Conservation (phyloP, 2,888 invertebrate species). For the Trisateles emortualis region DNA sequence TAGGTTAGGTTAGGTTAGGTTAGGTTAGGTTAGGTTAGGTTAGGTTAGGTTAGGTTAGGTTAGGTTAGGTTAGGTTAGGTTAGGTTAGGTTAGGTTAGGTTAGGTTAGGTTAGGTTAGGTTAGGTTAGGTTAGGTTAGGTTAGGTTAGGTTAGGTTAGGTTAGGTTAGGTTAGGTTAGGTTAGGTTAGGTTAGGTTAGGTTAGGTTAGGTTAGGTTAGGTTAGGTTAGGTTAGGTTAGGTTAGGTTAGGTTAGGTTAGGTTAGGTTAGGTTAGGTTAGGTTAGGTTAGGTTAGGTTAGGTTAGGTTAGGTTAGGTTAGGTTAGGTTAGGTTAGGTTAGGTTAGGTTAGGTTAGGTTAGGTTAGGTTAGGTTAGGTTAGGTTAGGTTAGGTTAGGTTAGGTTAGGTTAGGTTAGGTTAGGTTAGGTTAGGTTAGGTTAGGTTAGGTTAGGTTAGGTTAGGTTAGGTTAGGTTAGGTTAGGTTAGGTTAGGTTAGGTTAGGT, state of each 20-base stretch:
- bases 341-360: background rate
- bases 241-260: slow-evolving; percentile 2
- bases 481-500: background rate
- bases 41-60: slow-evolving; percentile 2
- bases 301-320: slow-evolving; percentile 1
- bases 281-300: slow-evolving; percentile 2
- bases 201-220: slow-evolving; percentile 2
- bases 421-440: slow-evolving; percentile 1
- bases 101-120: slow-evolving; percentile 2
- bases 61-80: slow-evolving; percentile 2
- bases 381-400: background rate
- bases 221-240: slow-evolving; percentile 1
- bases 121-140: slow-evolving; percentile 2
- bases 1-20: slow-evolving; percentile 2
- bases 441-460: slow-evolving; percentile 1
- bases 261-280: slow-evolving; percentile 2
- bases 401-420: slow-evolving; percentile 1
- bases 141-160: slow-evolving; percentile 2
- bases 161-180: slow-evolving; percentile 1
- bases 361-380: background rate
- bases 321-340: background rate
- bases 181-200: slow-evolving; percentile 2
- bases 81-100: slow-evolving; percentile 2
- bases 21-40: slow-evolving; percentile 2
- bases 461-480: background rate